phyloP scores from a whole-genome alignment of 2,888 invertebrate species.

The Endotricha flammealis region DNA sequence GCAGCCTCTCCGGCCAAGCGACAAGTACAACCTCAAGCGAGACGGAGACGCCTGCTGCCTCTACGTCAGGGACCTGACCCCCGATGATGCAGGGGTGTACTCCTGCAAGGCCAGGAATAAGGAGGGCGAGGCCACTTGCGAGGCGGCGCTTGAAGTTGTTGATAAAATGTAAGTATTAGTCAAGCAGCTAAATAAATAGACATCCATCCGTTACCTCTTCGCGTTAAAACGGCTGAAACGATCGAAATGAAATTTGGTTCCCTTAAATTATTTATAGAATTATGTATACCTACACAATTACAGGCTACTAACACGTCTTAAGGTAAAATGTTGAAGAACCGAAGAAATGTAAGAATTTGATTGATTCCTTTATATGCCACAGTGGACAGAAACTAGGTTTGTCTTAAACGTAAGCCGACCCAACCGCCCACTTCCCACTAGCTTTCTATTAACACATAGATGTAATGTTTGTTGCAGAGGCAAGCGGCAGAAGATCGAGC shows the following conservation, averaged over 20 bases:
- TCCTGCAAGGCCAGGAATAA: slow-evolving; percentile 87
- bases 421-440: background rate
- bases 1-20: slow-evolving; percentile 81
- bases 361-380: too few relatives aligned
- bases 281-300: too few relatives aligned
- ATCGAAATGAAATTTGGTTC: background rate
- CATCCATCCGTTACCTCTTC: too few relatives aligned
- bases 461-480: slow-evolving; percentile 70
- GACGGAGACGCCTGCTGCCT: slow-evolving; percentile 90
- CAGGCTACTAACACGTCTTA: too few relatives aligned
- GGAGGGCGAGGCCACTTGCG: slow-evolving; percentile 87
- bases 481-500: slow-evolving; percentile 85
- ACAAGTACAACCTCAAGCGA: slow-evolving; percentile 84
- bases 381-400: too few relatives aligned
- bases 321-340: too few relatives aligned
- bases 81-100: slow-evolving; percentile 85
- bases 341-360: too few relatives aligned
- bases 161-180: slow-evolving; percentile 85
- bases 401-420: too few relatives aligned
- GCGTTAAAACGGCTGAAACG: too few relatives aligned
- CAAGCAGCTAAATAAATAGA: too few relatives aligned
- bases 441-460: background rate
- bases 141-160: slow-evolving; percentile 86
- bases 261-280: background rate
- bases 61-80: slow-evolving; percentile 83